Conservation (phyloP, 2,888 invertebrate genomes). For the Sarcophaga rosellei region DNA sequence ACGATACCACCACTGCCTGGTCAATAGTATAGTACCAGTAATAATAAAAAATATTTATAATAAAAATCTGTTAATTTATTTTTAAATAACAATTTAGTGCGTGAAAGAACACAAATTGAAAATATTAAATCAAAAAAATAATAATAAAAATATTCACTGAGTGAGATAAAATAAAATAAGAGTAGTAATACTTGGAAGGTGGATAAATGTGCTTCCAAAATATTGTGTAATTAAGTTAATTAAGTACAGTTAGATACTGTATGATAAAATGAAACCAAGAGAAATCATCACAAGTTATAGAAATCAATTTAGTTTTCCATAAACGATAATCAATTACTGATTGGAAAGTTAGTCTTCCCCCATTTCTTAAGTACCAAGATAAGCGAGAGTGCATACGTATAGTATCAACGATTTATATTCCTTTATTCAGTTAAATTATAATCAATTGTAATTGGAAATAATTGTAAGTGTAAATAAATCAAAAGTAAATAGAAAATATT, state of each 20-base stretch:
- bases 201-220: neutral
- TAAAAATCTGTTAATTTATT: neutral
- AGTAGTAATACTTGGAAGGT: constrained; percentile 53
- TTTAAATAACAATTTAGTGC: constrained; percentile 56
- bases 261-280: constrained; percentile 12
- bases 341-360: neutral
- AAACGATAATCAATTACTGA: too few relatives aligned
- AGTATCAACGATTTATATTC: neutral
- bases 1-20: constrained; percentile 30
- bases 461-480: neutral
- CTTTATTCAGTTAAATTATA: neutral
- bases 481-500: neutral
- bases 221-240: too few relatives aligned
- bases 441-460: neutral
- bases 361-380: neutral
- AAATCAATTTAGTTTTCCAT: neutral
- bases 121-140: constrained; percentile 10
- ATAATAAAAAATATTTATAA: constrained; percentile 13
- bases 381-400: neutral
- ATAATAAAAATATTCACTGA: constrained; percentile 1
- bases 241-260: neutral
- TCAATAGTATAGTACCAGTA: neutral
- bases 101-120: constrained; percentile 46
- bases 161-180: constrained; percentile 52
- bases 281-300: neutral